These are phyloP conservation scores for Anser brachyrhynchus DNA, from an alignment of 2,113 vertebrate species.

Conservation along the genomic window DNA sequence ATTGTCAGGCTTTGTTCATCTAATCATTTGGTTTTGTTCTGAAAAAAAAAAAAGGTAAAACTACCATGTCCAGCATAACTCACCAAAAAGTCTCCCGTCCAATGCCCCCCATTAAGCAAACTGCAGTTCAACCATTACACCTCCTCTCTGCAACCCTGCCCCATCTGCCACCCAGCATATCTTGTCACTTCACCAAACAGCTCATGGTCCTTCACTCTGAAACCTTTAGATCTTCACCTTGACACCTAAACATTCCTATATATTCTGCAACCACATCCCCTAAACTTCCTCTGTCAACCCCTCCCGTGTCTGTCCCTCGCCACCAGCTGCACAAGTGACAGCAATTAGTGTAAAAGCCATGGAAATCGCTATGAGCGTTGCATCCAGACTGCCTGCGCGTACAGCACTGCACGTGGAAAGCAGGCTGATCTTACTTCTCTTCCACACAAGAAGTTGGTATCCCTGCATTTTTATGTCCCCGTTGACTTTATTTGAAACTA, in stretches of 20 bases:
- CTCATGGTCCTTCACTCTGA: neutral
- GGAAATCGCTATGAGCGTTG: rapidly evolving
- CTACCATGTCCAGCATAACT: neutral
- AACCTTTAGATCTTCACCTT: neutral
- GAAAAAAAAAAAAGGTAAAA: neutral
- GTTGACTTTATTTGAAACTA: neutral
- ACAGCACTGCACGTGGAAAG: rapidly evolving
- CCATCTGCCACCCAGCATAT: rapidly evolving
- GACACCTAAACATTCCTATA: neutral
- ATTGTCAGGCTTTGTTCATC: neutral
- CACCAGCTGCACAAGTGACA: neutral
- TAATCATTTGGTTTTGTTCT: neutral
- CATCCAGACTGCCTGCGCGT: too few species aligned
- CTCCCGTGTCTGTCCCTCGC: neutral
- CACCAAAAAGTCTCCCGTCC: too few species aligned
- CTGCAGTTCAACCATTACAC: neutral
- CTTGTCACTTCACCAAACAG: neutral
- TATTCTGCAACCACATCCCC: neutral
- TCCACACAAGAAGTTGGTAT: neutral
- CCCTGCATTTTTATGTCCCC: neutral
- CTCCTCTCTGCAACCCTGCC: neutral
- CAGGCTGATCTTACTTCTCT: neutral
- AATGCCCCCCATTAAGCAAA: neutral
- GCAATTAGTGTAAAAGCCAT: neutral
- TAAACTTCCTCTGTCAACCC: neutral